These are phyloP conservation scores for Hippolais icterina DNA, from an alignment of 2,113 vertebrate species.

Conservation along the genomic window DNA sequence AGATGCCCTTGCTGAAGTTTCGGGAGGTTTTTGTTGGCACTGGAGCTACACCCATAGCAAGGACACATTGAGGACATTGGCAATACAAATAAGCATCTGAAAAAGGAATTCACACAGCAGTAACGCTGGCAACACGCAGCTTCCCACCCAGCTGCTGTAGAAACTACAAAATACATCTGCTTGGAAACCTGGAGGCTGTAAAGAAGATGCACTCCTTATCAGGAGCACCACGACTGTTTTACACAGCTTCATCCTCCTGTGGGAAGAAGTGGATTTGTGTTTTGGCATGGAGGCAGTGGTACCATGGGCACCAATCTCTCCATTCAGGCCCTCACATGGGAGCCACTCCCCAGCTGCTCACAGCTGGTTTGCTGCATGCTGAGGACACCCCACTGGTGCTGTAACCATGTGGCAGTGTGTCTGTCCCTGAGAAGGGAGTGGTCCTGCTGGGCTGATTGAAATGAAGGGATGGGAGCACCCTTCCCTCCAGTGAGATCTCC, in stretches of 20 bases:
- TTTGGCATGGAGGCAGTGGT: neutral
- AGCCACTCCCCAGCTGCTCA: rapidly evolving
- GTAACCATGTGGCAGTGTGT: rapidly evolving
- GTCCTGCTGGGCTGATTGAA: neutral
- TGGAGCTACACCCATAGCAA: neutral
- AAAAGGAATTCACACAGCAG: neutral
- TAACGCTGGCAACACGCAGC: rapidly evolving
- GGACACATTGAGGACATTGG: neutral
- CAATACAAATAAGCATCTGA: neutral
- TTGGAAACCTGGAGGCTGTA: neutral
- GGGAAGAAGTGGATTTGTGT: neutral
- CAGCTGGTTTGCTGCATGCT: neutral
- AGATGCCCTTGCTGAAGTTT: neutral
- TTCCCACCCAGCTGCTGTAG: neutral
- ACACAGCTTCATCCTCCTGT: neutral
- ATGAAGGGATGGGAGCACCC: neutral
- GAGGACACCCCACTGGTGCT: neutral
- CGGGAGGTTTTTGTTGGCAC: neutral
- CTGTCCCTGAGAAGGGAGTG: neutral
- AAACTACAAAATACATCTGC: neutral
- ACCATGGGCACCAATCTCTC: neutral
- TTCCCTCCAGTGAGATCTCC: neutral
- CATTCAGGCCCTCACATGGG: rapidly evolving
- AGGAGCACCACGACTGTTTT: neutral
- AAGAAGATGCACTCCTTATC: neutral